phyloP scores from a whole-genome alignment of 1,140 invertebrate species.

The Drosophila funebris region DNA sequence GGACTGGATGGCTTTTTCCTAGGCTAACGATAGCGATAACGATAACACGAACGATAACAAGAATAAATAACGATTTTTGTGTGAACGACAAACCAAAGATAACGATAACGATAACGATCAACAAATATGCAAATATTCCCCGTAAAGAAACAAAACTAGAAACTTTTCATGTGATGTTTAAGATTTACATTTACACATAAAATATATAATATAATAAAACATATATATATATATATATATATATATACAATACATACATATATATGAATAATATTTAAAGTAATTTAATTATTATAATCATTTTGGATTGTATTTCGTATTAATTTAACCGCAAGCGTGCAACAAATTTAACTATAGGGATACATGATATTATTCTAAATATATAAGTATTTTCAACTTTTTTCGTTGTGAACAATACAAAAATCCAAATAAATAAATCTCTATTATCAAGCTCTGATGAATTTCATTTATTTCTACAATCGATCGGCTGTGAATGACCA shows the following conservation, averaged over 20 bases:
- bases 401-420: slow-evolving; percentile 58
- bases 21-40: slow-evolving; percentile 46
- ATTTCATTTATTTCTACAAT: no score
- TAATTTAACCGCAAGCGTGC: slow-evolving; percentile 31
- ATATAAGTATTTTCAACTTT: slow-evolving; percentile 59
- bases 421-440: slow-evolving; percentile 19
- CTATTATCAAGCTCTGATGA: neutral
- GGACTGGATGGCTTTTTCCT: slow-evolving; percentile 70
- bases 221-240: slow-evolving; percentile 21
- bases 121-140: slow-evolving; percentile 18
- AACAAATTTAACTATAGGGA: slow-evolving; percentile 36
- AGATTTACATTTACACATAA: slow-evolving; percentile 49
- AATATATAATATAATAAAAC: slow-evolving; percentile 12
- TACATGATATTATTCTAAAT: slow-evolving; percentile 69
- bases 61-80: slow-evolving; percentile 27
- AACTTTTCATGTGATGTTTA: slow-evolving; percentile 79
- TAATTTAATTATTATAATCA: slow-evolving; percentile 60
- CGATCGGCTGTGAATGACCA: no score
- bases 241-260: slow-evolving; percentile 7
- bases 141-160: slow-evolving; percentile 47
- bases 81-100: slow-evolving; percentile 9
- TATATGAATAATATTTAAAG: slow-evolving; percentile 36
- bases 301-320: slow-evolving; percentile 62
- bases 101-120: slow-evolving; percentile 15
- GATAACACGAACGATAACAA: slow-evolving; percentile 38